Conservation (phyloP, 2,797 vertebrate genomes). For the Enteromius thamalakanensis region DNA sequence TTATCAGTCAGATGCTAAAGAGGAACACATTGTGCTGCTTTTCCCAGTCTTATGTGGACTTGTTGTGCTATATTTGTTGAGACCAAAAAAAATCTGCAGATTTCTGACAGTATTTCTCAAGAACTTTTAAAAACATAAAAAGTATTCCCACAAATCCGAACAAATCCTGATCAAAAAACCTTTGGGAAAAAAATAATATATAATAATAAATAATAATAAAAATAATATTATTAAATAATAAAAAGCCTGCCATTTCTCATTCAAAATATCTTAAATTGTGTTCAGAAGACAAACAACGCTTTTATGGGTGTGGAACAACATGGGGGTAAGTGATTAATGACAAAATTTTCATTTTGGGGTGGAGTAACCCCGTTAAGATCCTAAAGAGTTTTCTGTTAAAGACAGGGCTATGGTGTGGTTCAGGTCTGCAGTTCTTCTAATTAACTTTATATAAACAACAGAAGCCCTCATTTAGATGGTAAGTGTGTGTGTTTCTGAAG, state of each 20-base stretch:
- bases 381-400: background rate
- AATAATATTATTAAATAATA: too few relatives aligned
- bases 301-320: too few relatives aligned
- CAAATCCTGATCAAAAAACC: background rate
- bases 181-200: background rate
- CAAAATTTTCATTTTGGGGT: too few relatives aligned
- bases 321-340: too few relatives aligned
- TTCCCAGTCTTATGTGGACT: background rate
- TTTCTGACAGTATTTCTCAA: background rate
- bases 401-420: background rate
- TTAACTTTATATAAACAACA: background rate
- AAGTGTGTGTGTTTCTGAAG: slow-evolving; percentile 11
- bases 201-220: too few relatives aligned
- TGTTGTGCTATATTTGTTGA: background rate
- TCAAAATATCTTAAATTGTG: too few relatives aligned
- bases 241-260: too few relatives aligned
- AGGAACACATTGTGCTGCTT: background rate
- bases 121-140: background rate
- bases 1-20: slow-evolving; percentile 13
- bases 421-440: background rate
- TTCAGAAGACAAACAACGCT: too few relatives aligned
- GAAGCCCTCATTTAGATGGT: background rate
- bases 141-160: background rate
- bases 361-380: background rate
- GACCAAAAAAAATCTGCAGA: background rate